A percentile compares a stretch with the other conserved stretches of the same genome.
These are phyloP conservation scores for Phalacrocorax pelagicus DNA, from an alignment of 2,113 vertebrate species.

Conservation along the genomic window DNA sequence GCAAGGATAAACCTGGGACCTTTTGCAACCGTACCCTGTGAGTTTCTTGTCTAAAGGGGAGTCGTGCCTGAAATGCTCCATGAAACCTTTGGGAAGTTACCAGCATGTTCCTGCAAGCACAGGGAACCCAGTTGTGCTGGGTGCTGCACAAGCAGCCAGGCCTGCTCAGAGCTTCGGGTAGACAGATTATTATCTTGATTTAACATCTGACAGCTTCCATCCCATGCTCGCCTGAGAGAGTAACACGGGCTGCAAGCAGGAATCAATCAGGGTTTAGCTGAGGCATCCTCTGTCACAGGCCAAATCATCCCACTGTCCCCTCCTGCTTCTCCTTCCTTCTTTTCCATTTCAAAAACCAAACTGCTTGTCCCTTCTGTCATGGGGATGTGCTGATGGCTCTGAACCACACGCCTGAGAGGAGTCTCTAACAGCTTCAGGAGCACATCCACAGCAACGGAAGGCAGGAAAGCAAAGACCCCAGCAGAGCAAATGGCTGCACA, in stretches of 20 bases:
- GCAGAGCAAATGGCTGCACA: neutral
- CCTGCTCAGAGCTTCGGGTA: neutral
- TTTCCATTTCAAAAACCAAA: neutral
- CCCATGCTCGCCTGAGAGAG: neutral
- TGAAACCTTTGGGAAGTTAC: neutral
- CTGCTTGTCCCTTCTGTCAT: accelerated
- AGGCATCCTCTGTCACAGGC: neutral
- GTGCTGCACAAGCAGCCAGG: neutral
- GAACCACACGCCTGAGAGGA: accelerated
- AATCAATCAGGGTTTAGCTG: neutral
- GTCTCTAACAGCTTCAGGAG: neutral
- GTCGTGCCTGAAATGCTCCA: accelerated
- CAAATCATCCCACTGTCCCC: neutral
- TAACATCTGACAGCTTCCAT: slow-evolving; percentile 17
- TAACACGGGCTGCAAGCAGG: neutral
- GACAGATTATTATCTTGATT: slow-evolving; percentile 7
- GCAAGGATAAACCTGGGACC: neutral
- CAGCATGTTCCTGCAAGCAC: neutral
- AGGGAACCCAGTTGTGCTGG: neutral
- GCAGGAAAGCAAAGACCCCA: neutral
- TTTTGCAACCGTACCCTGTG: accelerated
- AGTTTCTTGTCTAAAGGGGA: too few species aligned
- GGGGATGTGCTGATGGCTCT: neutral
- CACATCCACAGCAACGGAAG: neutral
- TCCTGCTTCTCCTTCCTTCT: neutral